These are phyloP conservation scores for Pipistrellus kuhlii DNA, from an alignment of 2,797 vertebrate genomes.

Conservation along the genomic window DNA sequence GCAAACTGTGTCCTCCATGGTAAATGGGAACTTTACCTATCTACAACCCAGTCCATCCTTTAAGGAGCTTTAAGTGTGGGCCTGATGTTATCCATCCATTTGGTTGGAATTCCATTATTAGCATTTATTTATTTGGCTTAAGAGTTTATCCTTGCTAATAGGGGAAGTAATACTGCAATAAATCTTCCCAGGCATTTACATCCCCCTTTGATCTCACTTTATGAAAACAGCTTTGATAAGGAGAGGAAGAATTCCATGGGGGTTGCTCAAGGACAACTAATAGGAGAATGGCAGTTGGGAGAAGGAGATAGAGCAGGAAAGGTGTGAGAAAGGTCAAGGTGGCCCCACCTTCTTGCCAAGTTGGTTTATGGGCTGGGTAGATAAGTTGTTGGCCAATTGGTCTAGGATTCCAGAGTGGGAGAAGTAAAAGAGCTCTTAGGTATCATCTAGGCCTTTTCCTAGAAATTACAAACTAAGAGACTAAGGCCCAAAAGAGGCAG, in stretches of 20 bases:
- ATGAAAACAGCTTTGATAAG: not conserved
- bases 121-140: not conserved
- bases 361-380: not conserved
- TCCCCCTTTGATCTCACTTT: conserved; percentile 8
- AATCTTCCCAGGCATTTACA: not conserved
- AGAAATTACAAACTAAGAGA: not conserved
- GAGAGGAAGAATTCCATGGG: not conserved
- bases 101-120: not conserved
- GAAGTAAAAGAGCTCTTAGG: not conserved
- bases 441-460: not conserved
- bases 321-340: not conserved
- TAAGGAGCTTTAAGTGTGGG: not conserved
- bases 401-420: not conserved
- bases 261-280: not conserved
- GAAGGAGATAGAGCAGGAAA: not conserved
- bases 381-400: not conserved
- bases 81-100: no score
- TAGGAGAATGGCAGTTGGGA: not conserved
- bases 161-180: not conserved
- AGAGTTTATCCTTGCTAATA: not conserved
- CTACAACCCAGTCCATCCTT: not conserved
- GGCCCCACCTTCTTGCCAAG: no score
- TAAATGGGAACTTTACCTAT: not conserved
- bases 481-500: not conserved
- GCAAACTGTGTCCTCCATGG: not conserved